Evolutionary conservation across 2,888 invertebrate species (phyloP).

Genomic region (Blastobasis adustella): DNA sequence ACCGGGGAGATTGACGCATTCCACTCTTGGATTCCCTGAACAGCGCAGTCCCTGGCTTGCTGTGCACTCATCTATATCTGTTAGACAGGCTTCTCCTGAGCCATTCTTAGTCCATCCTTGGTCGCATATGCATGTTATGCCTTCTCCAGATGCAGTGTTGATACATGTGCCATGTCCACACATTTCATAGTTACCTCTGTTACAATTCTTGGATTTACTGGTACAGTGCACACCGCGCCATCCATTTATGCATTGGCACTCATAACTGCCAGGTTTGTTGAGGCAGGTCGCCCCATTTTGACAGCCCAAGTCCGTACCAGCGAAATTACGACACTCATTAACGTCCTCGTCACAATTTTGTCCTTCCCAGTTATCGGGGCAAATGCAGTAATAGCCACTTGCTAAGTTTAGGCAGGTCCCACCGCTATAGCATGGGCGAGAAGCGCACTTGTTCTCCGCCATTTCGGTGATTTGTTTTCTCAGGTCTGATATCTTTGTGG

Average conservation of each 20-base stretch:
- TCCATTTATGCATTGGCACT: slow-evolving; percentile 85
- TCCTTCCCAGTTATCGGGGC: slow-evolving; percentile 83
- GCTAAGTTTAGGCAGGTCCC: slow-evolving; percentile 85
- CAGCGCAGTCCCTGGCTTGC: slow-evolving; percentile 79
- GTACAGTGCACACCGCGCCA: slow-evolving; percentile 92
- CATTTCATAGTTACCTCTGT: slow-evolving; percentile 80
- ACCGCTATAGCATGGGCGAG: slow-evolving; percentile 87
- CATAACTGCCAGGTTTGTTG: slow-evolving; percentile 86
- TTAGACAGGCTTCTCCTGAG: slow-evolving; percentile 81
- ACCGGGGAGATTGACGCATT: slow-evolving; percentile 94
- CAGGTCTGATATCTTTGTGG: slow-evolving; percentile 52
- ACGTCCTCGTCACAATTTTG: slow-evolving; percentile 84
- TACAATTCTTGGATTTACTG: slow-evolving; percentile 83
- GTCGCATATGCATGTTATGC: slow-evolving; percentile 87
- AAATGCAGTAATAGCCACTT: slow-evolving; percentile 83
- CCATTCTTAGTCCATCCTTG: slow-evolving; percentile 91
- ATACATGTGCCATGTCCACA: slow-evolving; percentile 94
- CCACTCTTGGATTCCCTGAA: slow-evolving; percentile 84
- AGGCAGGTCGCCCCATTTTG: slow-evolving; percentile 92
- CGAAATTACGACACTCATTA: slow-evolving; percentile 88
- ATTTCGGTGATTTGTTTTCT: slow-evolving; percentile 57
- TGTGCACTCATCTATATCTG: slow-evolving; percentile 92
- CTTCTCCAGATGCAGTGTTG: slow-evolving; percentile 73
- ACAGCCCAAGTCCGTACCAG: slow-evolving; percentile 91
- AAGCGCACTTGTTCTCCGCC: slow-evolving; percentile 78